A percentile compares a stretch with the other conserved stretches of the same genome.
phyloP scores from a whole-genome alignment of 2,888 invertebrate species.

The Drosophila bunnanda region DNA sequence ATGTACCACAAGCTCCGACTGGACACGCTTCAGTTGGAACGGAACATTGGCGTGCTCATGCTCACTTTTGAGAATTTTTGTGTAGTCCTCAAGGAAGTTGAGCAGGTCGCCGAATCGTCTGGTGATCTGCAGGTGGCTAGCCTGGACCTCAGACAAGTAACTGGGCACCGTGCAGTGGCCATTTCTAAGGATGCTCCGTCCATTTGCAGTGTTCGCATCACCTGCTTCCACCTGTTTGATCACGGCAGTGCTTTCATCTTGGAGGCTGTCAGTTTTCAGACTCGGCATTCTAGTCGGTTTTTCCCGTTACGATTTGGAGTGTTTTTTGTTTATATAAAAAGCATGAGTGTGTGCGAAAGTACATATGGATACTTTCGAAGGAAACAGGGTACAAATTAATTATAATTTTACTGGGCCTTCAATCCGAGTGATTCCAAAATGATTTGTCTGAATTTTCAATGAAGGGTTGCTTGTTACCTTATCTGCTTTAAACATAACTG shows the following conservation, averaged over 20 bases:
- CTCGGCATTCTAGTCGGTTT: conserved; percentile 36
- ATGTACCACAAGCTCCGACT: conserved; percentile 42
- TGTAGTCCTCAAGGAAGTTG: conserved; percentile 57
- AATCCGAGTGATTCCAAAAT: conserved; percentile 19
- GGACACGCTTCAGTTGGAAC: conserved; percentile 41
- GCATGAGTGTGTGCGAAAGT: conserved; percentile 28
- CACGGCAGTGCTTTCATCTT: conserved; percentile 7
- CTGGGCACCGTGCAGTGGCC: not conserved
- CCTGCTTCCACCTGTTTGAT: conserved; percentile 1
- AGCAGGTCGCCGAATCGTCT: conserved; percentile 60
- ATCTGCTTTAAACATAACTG: conserved; percentile 20
- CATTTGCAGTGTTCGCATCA: not conserved
- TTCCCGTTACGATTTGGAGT: conserved; percentile 3
- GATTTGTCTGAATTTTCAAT: conserved; percentile 15
- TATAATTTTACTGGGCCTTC: conserved; percentile 8
- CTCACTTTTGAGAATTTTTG: conserved; percentile 40
- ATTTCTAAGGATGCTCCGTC: not conserved
- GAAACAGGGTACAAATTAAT: conserved; percentile 14
- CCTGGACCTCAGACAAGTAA: conserved; percentile 45
- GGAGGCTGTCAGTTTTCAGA: conserved; percentile 1
- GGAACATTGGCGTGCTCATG: not conserved
- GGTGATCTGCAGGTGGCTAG: conserved; percentile 57
- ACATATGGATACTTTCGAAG: not conserved
- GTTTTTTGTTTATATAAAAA: conserved; percentile 4
- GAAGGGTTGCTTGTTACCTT: conserved; percentile 33